Base-by-base conservation (phyloP, 2,797 vertebrate species). In the Enteromius mattozi region DNA sequence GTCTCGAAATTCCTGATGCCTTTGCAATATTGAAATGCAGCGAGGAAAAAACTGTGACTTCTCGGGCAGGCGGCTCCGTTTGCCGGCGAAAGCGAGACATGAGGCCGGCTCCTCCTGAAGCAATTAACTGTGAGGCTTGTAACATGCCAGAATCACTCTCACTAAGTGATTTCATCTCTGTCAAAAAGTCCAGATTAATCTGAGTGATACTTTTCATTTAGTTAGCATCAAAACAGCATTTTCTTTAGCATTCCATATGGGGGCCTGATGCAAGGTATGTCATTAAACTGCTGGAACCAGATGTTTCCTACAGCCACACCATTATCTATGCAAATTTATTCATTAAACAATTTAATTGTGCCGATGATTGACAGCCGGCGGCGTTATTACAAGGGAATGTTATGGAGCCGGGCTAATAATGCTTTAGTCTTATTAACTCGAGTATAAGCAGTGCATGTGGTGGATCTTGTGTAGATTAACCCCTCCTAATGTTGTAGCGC, bases 301-400 rank as follows among this genome's bases (percentile, higher is more conserved):
- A 95, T 95, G 95, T 95, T 95, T 91, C 89, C 86, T 65, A 71
- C 92, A 89, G 89, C 89, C 91, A 86, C 75, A 27, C 83, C 87
- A 91, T 94, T 92, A 94, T 92, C 92, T 87, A 95, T 95, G 95
- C 92, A 95, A 94, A 95, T 95, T 94, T 95, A 95, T 95, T 94
- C 94, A 95, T 95, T 94, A 95, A 95, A 94, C 91, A 90, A 91
- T 95, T 95, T 95, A 93, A 95, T 95, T 94, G 93, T 94, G 91
- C 90, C 85, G 81, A 66, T 95, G 95, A 95, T 94, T 95, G 95
- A 95, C 94, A 95, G 93, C 92, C 89, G 68, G 91, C 71, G 33
- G 87, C 87, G 79, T 85, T 90, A 93, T 93, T 94, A 93, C 90
- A 82, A 90, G 89, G 91, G 91, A 92, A 93, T 92, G 93, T 94